Evolutionary conservation across 2,113 vertebrate species (phyloP).

Genomic region (Burhinus bistriatus): DNA sequence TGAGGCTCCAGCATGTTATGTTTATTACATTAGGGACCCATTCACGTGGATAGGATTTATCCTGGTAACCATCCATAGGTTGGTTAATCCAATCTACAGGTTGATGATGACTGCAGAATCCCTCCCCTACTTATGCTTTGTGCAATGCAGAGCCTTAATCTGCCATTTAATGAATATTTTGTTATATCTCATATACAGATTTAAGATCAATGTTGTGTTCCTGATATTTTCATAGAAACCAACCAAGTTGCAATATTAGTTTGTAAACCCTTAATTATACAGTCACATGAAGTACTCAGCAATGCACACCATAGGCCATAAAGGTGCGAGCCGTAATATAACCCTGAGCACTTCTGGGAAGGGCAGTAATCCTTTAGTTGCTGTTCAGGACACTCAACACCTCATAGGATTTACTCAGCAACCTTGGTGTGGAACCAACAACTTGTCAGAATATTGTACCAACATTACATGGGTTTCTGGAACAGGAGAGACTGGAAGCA

Average conservation of each 20-base stretch:
- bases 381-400: not conserved
- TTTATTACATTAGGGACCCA: conserved; percentile 41
- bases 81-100: not conserved
- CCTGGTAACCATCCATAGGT: not conserved
- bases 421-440: not conserved
- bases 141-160: not conserved
- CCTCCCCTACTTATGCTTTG: not conserved
- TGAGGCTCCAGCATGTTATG: conserved; percentile 20
- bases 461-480: not conserved
- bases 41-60: conserved; percentile 26
- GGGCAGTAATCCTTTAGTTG: not conserved
- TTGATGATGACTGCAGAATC: not conserved
- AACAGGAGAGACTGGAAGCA: not conserved
- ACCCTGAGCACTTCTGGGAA: not conserved
- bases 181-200: not conserved
- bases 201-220: not conserved
- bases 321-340: not conserved
- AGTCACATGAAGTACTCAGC: not conserved
- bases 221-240: not conserved
- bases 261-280: not conserved
- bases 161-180: not conserved
- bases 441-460: not conserved
- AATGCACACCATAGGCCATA: not conserved
- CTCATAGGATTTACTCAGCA: not conserved
- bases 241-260: not conserved